Conservation (phyloP, 2,113 vertebrate species). For the Macquaria ambigua region DNA sequence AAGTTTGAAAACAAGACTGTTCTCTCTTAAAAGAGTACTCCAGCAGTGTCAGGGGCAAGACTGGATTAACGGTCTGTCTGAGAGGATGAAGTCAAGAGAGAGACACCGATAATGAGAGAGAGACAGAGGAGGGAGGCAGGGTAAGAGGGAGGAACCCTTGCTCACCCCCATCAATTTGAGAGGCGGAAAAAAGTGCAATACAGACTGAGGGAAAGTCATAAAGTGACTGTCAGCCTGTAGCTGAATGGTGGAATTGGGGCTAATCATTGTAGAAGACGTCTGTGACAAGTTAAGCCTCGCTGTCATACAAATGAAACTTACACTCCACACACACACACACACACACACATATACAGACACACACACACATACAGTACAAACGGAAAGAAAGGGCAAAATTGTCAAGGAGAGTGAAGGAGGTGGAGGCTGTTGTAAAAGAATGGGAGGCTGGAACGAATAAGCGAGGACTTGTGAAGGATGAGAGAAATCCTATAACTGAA, state of each 20-base stretch:
- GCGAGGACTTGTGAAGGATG: constrained; percentile 45
- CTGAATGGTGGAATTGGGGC: constrained; percentile 26
- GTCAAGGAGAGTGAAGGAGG: background rate
- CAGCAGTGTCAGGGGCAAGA: constrained; percentile 19
- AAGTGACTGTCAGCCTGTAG: constrained; percentile 36
- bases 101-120: constrained; percentile 19
- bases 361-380: constrained; percentile 1
- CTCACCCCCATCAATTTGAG: constrained; percentile 17
- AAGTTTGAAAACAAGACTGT: background rate
- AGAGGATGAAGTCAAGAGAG: constrained; percentile 46
- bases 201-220: constrained; percentile 27
- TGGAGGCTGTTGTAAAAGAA: constrained; percentile 14
- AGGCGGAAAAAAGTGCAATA: background rate
- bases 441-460: constrained; percentile 21
- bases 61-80: constrained; percentile 36
- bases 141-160: background rate
- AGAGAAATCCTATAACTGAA: constrained; percentile 51
- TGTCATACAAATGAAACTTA: constrained; percentile 33
- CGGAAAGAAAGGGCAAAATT: constrained; percentile 11
- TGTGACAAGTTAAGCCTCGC: constrained; percentile 49
- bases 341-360: background rate
- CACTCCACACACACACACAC: constrained; percentile 6
- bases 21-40: background rate
- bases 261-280: constrained; percentile 40
- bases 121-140: background rate